Evolutionary conservation across 2,888 invertebrate species (phyloP), one percentile per base, ranked within the genome.

Genomic region (Diaperis boleti): DNA sequence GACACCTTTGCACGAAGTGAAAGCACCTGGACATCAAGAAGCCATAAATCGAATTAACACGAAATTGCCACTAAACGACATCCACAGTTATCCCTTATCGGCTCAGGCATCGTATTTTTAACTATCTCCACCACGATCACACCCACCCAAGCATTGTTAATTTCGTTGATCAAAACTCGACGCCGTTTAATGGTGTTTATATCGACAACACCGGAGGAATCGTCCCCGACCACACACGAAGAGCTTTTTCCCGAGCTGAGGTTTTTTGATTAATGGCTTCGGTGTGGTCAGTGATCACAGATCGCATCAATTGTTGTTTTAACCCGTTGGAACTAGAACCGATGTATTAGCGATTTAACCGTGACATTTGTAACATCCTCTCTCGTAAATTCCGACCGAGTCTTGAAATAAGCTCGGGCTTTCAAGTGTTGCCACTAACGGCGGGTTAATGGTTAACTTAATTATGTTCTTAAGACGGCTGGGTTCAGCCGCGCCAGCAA

Each of bases 391-490:
- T 50, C 13, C 33, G 18, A 37, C 13, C 18, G 22, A 44, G 17
- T 41, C 15, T 41, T 8, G 4, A 13, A 10, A 8, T 37, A 20
- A 37, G 37, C 37, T 15, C 18, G 20, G 22, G 22, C 50, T 17
- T 49, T 49, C 33, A 49, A 31, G 22, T 11, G 44, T 22, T 22
- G 22, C 17, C 44, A 22, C 22, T 26, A 49, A 41, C 26, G n/a
- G n/a, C 5, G 22, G 17, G 29, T 59, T 57, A 49, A 60, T 60
- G 50, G 50, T 52, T 60, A 39, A 13, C 11, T 60, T 52, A 52
- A 52, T 60, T 60, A 44, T 39, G 5, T 35, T n/a, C n/a, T n/a
- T n/a, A n/a, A n/a, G n/a, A n/a, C n/a, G n/a, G n/a, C n/a, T n/a
- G n/a, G n/a, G n/a, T n/a, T n/a, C n/a, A n/a, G n/a, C n/a, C n/a